Evolutionary conservation across 1,140 invertebrate genomes (phyloP).

Genomic region (Augochlora pura): DNA sequence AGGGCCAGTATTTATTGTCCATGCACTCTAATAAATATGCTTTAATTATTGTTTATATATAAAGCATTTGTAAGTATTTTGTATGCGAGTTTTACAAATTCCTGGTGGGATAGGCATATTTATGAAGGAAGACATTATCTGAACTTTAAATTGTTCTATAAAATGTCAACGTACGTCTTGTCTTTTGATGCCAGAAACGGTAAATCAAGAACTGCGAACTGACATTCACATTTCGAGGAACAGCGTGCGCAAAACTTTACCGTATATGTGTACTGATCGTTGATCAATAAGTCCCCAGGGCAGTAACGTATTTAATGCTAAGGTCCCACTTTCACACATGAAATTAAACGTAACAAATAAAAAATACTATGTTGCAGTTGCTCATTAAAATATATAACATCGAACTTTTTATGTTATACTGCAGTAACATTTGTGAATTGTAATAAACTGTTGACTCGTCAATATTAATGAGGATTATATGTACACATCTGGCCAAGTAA

Average conservation of each 20-base stretch:
- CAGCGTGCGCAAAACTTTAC: slow-evolving; percentile 26
- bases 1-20: too few species aligned
- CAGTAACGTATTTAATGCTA: slow-evolving; percentile 31
- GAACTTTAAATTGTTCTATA: slow-evolving; percentile 15
- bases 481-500: background rate
- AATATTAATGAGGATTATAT: background rate
- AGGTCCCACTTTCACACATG: background rate
- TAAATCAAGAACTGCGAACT: slow-evolving; percentile 17
- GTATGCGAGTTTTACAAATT: background rate
- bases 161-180: background rate
- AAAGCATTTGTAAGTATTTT: background rate
- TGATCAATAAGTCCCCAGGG: slow-evolving; percentile 64
- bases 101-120: background rate
- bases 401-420: background rate
- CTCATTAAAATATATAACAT: background rate
- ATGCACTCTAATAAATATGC: background rate
- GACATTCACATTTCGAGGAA: slow-evolving; percentile 26
- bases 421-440: background rate
- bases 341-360: background rate
- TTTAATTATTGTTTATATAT: background rate
- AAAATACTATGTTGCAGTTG: background rate
- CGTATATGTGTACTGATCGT: slow-evolving; percentile 56
- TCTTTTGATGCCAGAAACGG: background rate
- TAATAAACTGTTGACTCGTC: background rate
- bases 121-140: slow-evolving; percentile 21